Evolutionary conservation across 2,113 vertebrate genomes (phyloP).

Genomic region (Atrichornis clamosus): DNA sequence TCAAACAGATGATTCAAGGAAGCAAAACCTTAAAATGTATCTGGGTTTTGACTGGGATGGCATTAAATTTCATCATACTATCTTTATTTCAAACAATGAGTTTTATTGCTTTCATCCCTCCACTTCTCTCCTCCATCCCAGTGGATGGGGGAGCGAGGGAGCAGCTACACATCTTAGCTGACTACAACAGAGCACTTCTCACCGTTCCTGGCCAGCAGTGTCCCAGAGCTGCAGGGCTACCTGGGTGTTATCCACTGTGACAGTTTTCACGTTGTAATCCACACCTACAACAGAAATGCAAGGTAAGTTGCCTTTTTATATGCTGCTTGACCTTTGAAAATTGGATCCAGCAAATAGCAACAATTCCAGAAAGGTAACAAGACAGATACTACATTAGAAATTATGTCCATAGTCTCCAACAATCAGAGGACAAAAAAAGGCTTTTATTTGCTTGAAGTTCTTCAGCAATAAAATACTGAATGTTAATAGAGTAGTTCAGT

Average conservation of each 20-base stretch:
- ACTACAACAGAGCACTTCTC: neutral
- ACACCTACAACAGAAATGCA: conserved; percentile 75
- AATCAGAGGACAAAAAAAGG: neutral
- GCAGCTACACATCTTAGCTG: neutral
- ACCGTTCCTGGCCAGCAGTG: conserved; percentile 92
- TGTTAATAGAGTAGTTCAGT: neutral
- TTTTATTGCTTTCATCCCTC: neutral
- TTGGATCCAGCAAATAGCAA: neutral
- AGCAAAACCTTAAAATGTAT: neutral
- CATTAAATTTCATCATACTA: neutral
- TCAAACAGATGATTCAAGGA: neutral
- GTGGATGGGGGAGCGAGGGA: neutral
- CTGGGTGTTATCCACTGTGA: conserved; percentile 78
- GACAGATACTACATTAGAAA: neutral
- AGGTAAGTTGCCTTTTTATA: neutral
- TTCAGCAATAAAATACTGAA: neutral
- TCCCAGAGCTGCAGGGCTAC: conserved; percentile 92
- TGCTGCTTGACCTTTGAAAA: neutral
- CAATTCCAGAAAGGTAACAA: neutral
- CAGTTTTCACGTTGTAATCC: conserved; percentile 88
- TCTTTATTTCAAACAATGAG: neutral
- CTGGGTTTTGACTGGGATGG: neutral
- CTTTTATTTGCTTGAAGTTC: neutral
- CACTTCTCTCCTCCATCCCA: neutral
- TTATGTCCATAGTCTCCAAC: neutral